phyloP scores from a whole-genome alignment of 2,888 invertebrate species.

The Drosophila nigricruria region DNA sequence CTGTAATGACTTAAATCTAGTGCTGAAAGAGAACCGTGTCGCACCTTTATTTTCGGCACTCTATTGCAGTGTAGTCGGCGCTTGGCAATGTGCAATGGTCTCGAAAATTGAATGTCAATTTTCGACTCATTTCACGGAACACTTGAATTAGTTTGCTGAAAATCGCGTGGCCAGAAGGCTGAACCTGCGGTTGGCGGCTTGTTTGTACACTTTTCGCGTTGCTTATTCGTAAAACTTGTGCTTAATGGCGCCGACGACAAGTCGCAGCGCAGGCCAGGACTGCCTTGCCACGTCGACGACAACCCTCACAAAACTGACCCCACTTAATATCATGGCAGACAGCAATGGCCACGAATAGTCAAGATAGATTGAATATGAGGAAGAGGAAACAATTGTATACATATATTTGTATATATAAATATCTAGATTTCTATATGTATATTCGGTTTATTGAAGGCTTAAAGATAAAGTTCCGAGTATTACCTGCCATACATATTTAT shows the following conservation, averaged over 20 bases:
- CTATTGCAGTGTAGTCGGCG: slow-evolving; percentile 20
- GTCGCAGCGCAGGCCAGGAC: slow-evolving; percentile 1
- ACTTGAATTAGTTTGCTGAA: slow-evolving; percentile 76
- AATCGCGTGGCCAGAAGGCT: slow-evolving; percentile 16
- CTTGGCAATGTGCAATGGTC: slow-evolving; percentile 76
- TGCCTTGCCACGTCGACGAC: background rate
- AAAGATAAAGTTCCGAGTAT: too few relatives aligned
- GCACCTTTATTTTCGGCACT: slow-evolving; percentile 25
- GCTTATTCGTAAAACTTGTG: slow-evolving; percentile 61
- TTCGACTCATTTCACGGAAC: slow-evolving; percentile 84
- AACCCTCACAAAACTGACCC: background rate
- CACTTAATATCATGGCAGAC: slow-evolving; percentile 4
- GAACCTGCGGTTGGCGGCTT: slow-evolving; percentile 19
- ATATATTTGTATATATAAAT: too few relatives aligned
- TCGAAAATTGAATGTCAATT: slow-evolving; percentile 84
- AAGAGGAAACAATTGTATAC: background rate
- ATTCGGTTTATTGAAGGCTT: too few relatives aligned
- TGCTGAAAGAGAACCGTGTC: slow-evolving; percentile 3
- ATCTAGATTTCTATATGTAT: too few relatives aligned
- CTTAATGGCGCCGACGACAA: slow-evolving; percentile 59
- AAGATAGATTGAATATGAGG: background rate
- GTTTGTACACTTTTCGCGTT: slow-evolving; percentile 53
- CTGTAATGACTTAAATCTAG: slow-evolving; percentile 17
- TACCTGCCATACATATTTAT: too few relatives aligned
- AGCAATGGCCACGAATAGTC: too few relatives aligned